Evolutionary conservation across 1,140 invertebrate genomes (phyloP).

Genomic region (Coelopa frigida): DNA sequence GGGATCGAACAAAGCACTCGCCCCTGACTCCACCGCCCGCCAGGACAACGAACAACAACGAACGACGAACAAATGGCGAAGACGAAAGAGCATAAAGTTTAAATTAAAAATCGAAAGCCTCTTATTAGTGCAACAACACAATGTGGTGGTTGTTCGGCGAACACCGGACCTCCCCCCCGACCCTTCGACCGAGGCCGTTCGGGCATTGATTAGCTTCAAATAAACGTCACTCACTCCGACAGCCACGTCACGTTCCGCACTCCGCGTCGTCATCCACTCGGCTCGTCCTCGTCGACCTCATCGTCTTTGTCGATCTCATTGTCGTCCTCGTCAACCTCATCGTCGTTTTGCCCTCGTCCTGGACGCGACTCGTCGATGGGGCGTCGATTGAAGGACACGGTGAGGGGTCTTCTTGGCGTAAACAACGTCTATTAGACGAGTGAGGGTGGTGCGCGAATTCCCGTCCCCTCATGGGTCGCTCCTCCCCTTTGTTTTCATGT

Average conservation of each 20-base stretch:
- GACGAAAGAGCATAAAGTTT: not conserved
- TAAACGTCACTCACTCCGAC: slow-evolving; percentile 1
- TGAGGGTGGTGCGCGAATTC: not conserved
- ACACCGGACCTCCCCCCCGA: not conserved
- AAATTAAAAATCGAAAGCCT: not conserved
- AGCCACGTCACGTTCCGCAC: too few species aligned
- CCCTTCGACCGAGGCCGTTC: not conserved
- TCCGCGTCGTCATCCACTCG: too few species aligned
- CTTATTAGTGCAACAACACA: not conserved
- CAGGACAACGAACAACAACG: too few species aligned
- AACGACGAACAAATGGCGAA: not conserved
- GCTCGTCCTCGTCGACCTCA: too few species aligned
- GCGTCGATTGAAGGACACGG: too few species aligned
- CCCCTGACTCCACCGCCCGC: too few species aligned
- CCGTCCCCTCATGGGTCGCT: not conserved
- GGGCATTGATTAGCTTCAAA: slow-evolving; percentile 5
- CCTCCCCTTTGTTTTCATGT: not conserved
- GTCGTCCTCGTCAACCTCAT: too few species aligned
- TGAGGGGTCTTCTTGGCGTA: too few species aligned
- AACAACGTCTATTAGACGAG: slow-evolving; percentile 2
- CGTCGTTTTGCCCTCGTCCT: too few species aligned
- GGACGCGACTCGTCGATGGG: too few species aligned
- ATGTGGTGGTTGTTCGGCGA: not conserved
- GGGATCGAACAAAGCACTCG: too few species aligned
- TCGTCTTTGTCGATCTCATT: too few species aligned